These are phyloP conservation scores for Polyommatus iphigenia DNA, from an alignment of 2,888 invertebrate genomes.

Conservation along the genomic window DNA sequence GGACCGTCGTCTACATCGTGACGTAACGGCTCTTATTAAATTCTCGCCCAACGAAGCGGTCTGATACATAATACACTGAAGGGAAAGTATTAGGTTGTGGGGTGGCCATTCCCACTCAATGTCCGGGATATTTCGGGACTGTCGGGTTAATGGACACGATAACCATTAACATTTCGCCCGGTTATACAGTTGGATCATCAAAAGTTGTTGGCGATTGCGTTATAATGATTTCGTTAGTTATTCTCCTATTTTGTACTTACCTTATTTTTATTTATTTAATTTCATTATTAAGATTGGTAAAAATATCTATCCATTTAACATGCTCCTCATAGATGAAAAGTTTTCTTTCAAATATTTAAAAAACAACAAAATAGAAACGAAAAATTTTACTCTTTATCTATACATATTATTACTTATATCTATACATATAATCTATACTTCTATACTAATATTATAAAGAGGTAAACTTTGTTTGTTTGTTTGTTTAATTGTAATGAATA, in stretches of 20 bases:
- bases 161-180: neutral
- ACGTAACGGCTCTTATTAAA: constrained; percentile 16
- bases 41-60: constrained; percentile 23
- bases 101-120: constrained; percentile 10
- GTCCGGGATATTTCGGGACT: constrained; percentile 5
- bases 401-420: too few relatives aligned
- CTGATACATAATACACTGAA: constrained; percentile 19
- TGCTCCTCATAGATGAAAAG: too few relatives aligned
- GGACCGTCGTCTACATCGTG: constrained; percentile 3
- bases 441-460: too few relatives aligned
- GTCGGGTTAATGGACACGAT: constrained; percentile 1
- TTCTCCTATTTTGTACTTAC: neutral
- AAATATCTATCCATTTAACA: too few relatives aligned
- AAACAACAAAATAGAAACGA: too few relatives aligned
- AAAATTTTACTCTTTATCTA: neutral
- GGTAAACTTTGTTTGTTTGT: too few relatives aligned
- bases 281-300: too few relatives aligned
- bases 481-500: too few relatives aligned
- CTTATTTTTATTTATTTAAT: neutral
- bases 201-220: neutral
- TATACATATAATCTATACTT: too few relatives aligned
- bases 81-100: constrained; percentile 26
- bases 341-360: too few relatives aligned
- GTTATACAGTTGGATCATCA: neutral
- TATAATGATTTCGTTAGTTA: neutral